Conservation (phyloP, 2,797 vertebrate species). For the Tapirus indicus region DNA sequence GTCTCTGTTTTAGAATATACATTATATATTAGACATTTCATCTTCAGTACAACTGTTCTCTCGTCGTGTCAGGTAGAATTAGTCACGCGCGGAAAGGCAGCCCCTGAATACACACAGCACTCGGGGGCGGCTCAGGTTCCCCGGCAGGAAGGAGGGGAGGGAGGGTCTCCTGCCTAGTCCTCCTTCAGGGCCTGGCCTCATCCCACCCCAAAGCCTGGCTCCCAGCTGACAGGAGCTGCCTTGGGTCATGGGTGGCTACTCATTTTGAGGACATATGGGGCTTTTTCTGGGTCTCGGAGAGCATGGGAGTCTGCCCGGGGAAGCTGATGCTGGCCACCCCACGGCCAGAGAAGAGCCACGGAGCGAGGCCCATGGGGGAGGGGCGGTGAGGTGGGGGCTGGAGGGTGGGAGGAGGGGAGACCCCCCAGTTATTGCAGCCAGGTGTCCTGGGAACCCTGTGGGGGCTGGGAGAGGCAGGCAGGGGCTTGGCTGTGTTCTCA, state of each 20-base stretch:
- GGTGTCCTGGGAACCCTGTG: background rate
- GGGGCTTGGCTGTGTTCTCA: slow-evolving; percentile 54
- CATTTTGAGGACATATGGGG: background rate
- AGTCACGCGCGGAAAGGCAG: slow-evolving; percentile 48
- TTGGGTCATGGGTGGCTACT: background rate
- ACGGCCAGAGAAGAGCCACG: background rate
- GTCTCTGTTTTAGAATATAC: slow-evolving; percentile 73
- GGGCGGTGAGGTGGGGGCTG: accelerated
- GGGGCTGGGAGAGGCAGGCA: background rate
- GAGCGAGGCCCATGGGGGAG: background rate
- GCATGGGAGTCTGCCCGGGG: accelerated
- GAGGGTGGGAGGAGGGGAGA: background rate
- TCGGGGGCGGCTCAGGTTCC: background rate
- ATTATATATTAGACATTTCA: slow-evolving; percentile 85
- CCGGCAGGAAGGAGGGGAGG: background rate
- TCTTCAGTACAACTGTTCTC: slow-evolving; percentile 75
- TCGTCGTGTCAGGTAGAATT: slow-evolving; percentile 70
- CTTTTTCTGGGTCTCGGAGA: background rate
- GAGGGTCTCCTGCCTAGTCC: too few relatives aligned
- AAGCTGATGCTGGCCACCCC: background rate
- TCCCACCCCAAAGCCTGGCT: background rate
- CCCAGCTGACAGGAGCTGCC: background rate
- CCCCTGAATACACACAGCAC: slow-evolving; percentile 65
- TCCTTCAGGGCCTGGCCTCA: background rate
- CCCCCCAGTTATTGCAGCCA: slow-evolving; percentile 39